Percentiles rank a stretch among this genome's conserved stretches.
These are phyloP conservation scores for Caranx ignobilis DNA, from an alignment of 2,113 vertebrate genomes.

Conservation along the genomic window DNA sequence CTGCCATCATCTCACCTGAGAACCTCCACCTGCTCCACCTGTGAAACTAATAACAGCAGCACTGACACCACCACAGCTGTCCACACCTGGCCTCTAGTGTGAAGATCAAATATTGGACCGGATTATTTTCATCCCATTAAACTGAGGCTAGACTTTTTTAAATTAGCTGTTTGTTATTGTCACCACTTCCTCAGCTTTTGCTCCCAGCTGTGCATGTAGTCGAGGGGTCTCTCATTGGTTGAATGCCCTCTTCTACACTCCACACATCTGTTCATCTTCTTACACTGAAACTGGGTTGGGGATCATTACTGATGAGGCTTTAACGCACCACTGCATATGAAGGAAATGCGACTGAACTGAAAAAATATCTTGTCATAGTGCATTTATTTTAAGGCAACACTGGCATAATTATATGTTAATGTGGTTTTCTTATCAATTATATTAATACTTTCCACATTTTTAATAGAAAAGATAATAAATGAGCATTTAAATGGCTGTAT, in stretches of 20 bases:
- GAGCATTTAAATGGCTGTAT: no score
- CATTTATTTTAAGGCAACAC: neutral
- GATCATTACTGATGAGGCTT: neutral
- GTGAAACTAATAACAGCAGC: neutral
- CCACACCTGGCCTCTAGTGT: neutral
- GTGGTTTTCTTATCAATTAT: neutral
- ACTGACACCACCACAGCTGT: neutral
- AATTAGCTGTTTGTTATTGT: neutral
- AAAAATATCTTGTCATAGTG: neutral
- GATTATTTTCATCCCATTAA: neutral
- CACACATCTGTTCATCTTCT: neutral
- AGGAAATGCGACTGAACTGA: neutral
- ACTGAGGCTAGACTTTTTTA: neutral
- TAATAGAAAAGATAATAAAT: neutral
- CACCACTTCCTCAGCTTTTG: neutral
- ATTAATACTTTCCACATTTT: neutral
- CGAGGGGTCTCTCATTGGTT: no score
- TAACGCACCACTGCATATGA: neutral
- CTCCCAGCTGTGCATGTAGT: neutral
- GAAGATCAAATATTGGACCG: neutral
- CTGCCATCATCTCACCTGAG: constrained; percentile 42
- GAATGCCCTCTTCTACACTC: neutral
- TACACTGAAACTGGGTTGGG: neutral
- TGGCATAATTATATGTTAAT: neutral
- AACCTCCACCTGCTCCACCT: constrained; percentile 21